Conservation (phyloP, 2,888 invertebrate species). For the Eupelmus urozonus region DNA sequence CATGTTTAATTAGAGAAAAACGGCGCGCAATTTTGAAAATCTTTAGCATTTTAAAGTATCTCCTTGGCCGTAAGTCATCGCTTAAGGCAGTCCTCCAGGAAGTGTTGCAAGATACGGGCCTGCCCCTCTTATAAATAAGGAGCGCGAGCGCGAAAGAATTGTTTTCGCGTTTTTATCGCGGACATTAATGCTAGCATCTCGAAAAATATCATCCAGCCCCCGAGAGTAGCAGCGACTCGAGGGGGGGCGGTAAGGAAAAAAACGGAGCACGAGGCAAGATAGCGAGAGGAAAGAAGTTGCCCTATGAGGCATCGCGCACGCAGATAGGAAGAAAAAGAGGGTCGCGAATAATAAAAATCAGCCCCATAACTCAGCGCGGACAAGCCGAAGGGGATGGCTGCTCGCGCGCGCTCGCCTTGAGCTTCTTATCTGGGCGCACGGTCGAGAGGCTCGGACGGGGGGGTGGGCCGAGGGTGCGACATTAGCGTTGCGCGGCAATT, state of each 20-base stretch:
- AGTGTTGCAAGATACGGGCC: slow-evolving; percentile 37
- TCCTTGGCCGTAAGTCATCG: slow-evolving; percentile 45
- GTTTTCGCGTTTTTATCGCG: slow-evolving; percentile 60
- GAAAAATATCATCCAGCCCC: slow-evolving; percentile 53
- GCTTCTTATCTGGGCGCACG: slow-evolving; percentile 74
- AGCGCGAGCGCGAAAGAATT: slow-evolving; percentile 47
- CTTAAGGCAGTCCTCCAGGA: slow-evolving; percentile 28
- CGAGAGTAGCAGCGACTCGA: slow-evolving; percentile 37
- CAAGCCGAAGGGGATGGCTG: slow-evolving; percentile 62
- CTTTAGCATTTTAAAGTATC: slow-evolving; percentile 18
- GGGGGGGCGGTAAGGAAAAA: slow-evolving; percentile 14
- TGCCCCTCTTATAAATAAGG: background rate
- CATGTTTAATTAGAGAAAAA: no score
- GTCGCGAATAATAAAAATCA: slow-evolving; percentile 76
- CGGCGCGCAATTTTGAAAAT: background rate
- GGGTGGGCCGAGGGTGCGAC: slow-evolving; percentile 64
- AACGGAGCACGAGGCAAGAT: background rate
- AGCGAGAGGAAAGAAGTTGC: slow-evolving; percentile 37
- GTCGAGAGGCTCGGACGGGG: slow-evolving; percentile 47
- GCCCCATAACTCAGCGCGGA: slow-evolving; percentile 74
- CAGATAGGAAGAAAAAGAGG: slow-evolving; percentile 71
- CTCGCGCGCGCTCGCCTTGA: slow-evolving; percentile 61
- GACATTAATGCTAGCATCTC: slow-evolving; percentile 57
- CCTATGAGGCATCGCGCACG: slow-evolving; percentile 66
- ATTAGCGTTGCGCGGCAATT: slow-evolving; percentile 76